Base-by-base conservation (phyloP, 1,140 invertebrate species). In the Portunus trituberculatus region DNA sequence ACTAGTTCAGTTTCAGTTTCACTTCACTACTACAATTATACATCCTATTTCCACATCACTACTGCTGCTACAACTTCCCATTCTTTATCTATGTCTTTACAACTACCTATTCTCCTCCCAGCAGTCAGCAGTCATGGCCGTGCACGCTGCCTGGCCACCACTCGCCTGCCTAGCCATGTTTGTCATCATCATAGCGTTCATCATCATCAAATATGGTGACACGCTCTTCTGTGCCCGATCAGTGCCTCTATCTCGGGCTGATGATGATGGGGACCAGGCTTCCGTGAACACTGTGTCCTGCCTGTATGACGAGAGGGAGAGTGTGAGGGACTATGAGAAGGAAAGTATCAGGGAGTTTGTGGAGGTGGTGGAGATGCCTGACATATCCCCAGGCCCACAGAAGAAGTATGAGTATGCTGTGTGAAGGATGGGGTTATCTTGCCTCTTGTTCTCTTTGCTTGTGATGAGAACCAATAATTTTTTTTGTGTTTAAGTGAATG, bases 121-220 rank as follows among this genome's bases (percentile, higher is more conserved):
- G n/a, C 67, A 76, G 67, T n/a, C 20, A 0, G 16, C 20, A 7
- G n/a, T 25, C 67, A 94, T 94, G 91, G 94, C 93, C 76, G 94
- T 95, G 45, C 93, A 96, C 86, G 93, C 95, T 45, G 95, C 94
- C 83, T 96, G 96, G 96, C 96, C 96, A 12, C 96, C 96, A 10
- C 87, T 96, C 16, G 91, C 96, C 32, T 87, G 93, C 88, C 67
- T 96, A 67, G 94, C 95, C 48, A 96, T 96, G 96, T 91, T 95
- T 59, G 95, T 96, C 29, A 95, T 94, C 87, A 87, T 96, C 31
- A 83, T 96, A 14, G 91, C 95, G 20, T 96, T 96, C 91, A 52
- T 95, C 14, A 96, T 96, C 7, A 48, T 96, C 6, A 96, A 96
- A 52, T 96, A 94, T 14, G 96, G 96, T 2, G 96, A 96, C 39